phyloP scores from a whole-genome alignment of 2,113 vertebrate genomes.

The Hucho hucho region DNA sequence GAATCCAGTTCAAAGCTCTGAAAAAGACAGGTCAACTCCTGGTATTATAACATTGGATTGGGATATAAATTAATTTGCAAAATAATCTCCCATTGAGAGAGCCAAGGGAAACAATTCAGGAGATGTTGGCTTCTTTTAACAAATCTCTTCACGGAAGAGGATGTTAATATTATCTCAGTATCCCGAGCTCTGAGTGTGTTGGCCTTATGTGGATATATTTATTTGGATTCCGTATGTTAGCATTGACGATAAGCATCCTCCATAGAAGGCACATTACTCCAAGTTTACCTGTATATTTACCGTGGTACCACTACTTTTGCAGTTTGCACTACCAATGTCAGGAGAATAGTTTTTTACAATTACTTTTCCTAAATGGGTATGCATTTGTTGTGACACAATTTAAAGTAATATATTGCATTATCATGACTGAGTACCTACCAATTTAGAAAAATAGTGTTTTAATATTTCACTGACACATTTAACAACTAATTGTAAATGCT shows the following conservation, averaged over 20 bases:
- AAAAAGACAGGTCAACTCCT: neutral
- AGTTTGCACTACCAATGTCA: no score
- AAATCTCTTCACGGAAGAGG: neutral
- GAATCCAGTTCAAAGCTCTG: neutral
- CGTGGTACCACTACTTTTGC: neutral
- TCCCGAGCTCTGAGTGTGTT: constrained; percentile 3
- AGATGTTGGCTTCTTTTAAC: neutral
- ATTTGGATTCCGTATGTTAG: neutral
- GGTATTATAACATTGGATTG: neutral
- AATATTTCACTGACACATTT: no score
- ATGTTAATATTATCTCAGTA: constrained; percentile 3
- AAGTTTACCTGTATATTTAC: neutral
- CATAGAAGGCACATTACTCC: neutral
- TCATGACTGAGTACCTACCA: no score
- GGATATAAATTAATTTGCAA: neutral
- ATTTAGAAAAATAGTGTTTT: no score
- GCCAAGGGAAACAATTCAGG: constrained; percentile 1
- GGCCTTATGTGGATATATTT: neutral
- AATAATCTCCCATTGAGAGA: neutral
- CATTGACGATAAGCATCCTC: neutral
- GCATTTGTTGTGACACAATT: no score
- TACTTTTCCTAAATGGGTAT: no score
- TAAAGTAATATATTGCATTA: no score
- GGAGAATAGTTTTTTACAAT: no score
- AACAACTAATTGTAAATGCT: no score